Conservation (phyloP, 2,888 invertebrate genomes). For the Papilio protenor region DNA sequence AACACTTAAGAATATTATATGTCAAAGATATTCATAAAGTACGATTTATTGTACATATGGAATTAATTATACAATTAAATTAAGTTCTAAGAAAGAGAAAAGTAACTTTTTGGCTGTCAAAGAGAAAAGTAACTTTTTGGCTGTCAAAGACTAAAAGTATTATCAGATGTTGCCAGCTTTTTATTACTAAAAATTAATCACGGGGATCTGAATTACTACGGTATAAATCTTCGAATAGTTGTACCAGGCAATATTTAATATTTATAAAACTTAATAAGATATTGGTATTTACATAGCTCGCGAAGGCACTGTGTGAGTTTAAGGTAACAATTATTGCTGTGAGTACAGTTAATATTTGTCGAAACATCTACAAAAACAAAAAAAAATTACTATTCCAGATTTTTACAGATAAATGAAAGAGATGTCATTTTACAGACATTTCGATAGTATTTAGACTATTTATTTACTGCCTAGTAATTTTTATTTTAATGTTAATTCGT, state of each 20-base stretch:
- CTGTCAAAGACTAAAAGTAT: neutral
- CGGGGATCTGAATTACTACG: neutral
- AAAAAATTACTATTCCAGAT: neutral
- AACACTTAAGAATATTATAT: neutral
- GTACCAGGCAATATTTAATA: conserved; percentile 13
- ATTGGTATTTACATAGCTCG: conserved; percentile 14
- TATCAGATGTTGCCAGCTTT: conserved; percentile 2
- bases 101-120: neutral
- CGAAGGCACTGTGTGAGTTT: conserved; percentile 41
- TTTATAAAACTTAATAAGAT: conserved; percentile 4
- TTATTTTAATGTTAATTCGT: neutral
- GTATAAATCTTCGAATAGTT: neutral
- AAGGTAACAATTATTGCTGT: conserved; percentile 1
- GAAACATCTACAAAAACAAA: neutral
- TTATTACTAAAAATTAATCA: neutral
- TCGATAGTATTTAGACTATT: neutral
- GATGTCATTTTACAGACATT: neutral
- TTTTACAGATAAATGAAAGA: neutral
- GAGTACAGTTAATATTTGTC: neutral
- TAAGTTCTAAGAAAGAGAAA: neutral
- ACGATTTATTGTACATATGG: neutral
- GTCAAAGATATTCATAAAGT: neutral
- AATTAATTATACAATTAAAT: neutral
- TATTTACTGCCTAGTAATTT: neutral
- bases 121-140: neutral